Evolutionary conservation across 2,888 invertebrate species (phyloP).

Genomic region (Cheiracanthium punctorium): DNA sequence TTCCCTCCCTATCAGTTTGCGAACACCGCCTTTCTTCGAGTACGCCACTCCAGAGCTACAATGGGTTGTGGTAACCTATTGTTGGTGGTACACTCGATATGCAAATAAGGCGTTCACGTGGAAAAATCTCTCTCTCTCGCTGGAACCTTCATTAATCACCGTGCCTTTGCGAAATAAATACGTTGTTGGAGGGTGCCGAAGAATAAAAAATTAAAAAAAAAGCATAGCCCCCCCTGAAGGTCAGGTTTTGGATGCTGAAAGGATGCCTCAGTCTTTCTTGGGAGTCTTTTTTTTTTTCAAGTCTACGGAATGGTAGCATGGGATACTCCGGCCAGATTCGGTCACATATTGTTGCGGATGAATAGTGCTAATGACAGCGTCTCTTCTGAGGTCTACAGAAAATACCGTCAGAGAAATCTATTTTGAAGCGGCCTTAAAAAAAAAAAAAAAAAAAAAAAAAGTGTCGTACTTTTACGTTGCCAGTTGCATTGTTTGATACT

Average conservation of each 20-base stretch:
- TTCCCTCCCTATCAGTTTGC: not conserved
- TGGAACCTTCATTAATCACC: slow-evolving; percentile 54
- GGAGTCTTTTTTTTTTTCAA: slow-evolving; percentile 10
- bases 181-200: not conserved
- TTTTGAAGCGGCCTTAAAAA: no score
- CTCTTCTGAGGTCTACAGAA: not conserved
- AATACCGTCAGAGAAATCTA: no score
- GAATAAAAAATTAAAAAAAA: not conserved
- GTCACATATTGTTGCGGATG: not conserved
- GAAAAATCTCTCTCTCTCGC: slow-evolving; percentile 29
- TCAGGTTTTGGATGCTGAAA: not conserved
- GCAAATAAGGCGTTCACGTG: slow-evolving; percentile 69
- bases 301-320: not conserved
- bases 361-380: not conserved
- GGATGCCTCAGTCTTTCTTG: not conserved
- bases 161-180: slow-evolving; percentile 2
- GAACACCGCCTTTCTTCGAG: slow-evolving; percentile 26
- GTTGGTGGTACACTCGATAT: slow-evolving; percentile 50
- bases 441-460: no score
- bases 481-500: no score
- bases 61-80: slow-evolving; percentile 42
- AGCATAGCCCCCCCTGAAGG: slow-evolving; percentile 21
- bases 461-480: no score
- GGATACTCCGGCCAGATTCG: not conserved
- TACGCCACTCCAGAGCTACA: slow-evolving; percentile 46